These are phyloP conservation scores for Hirtodrosophila confusa DNA, from an alignment of 2,888 invertebrate genomes.

Conservation along the genomic window DNA sequence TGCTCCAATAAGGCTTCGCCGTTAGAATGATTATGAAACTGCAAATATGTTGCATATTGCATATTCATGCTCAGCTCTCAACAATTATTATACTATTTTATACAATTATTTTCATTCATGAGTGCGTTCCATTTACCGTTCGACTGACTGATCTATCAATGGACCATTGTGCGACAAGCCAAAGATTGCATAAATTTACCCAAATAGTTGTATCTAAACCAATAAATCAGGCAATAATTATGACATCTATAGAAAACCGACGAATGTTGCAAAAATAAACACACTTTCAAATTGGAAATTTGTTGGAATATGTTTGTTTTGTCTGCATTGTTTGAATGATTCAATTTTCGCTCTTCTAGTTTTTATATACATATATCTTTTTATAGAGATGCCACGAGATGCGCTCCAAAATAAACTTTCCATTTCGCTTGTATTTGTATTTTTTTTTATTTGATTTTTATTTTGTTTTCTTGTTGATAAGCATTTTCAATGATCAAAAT, in stretches of 20 bases:
- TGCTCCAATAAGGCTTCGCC: conserved; percentile 70
- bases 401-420: conserved; percentile 62
- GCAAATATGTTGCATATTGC: conserved; percentile 42
- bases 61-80: conserved; percentile 22
- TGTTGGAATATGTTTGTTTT: neutral
- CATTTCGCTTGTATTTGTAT: conserved; percentile 56
- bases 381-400: conserved; percentile 32
- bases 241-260: conserved; percentile 41
- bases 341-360: conserved; percentile 54
- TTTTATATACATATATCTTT: conserved; percentile 18
- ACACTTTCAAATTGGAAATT: conserved; percentile 54
- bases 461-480: conserved; percentile 55
- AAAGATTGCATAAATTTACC: conserved; percentile 61
- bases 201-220: conserved; percentile 6
- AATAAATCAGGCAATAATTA: conserved; percentile 46
- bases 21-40: conserved; percentile 74
- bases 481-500: conserved; percentile 54
- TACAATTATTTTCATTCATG: conserved; percentile 60
- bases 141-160: conserved; percentile 1
- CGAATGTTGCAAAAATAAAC: conserved; percentile 3
- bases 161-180: neutral
- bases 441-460: conserved; percentile 16
- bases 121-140: conserved; percentile 30
- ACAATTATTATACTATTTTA: conserved; percentile 44
- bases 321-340: conserved; percentile 45